These are phyloP conservation scores for Andrena camellia DNA, from an alignment of 2,888 invertebrate species.

Conservation along the genomic window DNA sequence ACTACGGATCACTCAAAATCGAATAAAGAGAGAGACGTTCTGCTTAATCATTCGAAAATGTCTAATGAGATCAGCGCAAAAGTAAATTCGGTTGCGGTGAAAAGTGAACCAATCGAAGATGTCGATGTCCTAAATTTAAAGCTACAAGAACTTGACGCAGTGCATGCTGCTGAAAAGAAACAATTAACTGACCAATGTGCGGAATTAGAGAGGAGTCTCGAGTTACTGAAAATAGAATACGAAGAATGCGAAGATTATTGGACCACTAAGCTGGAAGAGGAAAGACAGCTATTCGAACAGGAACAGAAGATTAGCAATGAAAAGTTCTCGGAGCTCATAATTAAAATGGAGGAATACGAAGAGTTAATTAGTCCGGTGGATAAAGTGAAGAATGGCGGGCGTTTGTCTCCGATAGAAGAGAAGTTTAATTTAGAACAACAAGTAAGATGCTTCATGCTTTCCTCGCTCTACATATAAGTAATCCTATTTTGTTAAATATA, in stretches of 20 bases:
- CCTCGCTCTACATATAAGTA: background rate
- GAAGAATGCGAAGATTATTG: conserved; percentile 96
- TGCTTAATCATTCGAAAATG: conserved; percentile 28
- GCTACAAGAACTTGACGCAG: conserved; percentile 83
- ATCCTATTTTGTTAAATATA: conserved; percentile 2
- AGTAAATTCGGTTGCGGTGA: conserved; percentile 28
- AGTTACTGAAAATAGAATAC: conserved; percentile 91
- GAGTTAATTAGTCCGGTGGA: conserved; percentile 88
- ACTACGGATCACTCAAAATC: conserved; percentile 53
- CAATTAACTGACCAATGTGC: conserved; percentile 86
- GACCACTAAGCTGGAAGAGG: conserved; percentile 92
- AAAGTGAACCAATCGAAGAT: conserved; percentile 42
- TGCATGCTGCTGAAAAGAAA: conserved; percentile 82
- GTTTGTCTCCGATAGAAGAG: conserved; percentile 93
- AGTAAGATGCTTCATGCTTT: conserved; percentile 69
- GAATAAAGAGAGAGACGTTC: conserved; percentile 61
- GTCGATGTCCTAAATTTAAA: conserved; percentile 27
- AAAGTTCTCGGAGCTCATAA: conserved; percentile 90
- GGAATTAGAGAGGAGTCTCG: conserved; percentile 91
- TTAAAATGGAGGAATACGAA: conserved; percentile 93
- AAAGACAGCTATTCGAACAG: conserved; percentile 90
- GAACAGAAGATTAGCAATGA: conserved; percentile 92
- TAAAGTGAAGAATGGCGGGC: conserved; percentile 84
- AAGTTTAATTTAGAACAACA: conserved; percentile 89
- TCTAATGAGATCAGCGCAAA: conserved; percentile 32